Percentiles rank a stretch among this genome's conserved stretches.
Conservation (phyloP, 2,888 invertebrate species). For the Rhynchonema sp. region DNA sequence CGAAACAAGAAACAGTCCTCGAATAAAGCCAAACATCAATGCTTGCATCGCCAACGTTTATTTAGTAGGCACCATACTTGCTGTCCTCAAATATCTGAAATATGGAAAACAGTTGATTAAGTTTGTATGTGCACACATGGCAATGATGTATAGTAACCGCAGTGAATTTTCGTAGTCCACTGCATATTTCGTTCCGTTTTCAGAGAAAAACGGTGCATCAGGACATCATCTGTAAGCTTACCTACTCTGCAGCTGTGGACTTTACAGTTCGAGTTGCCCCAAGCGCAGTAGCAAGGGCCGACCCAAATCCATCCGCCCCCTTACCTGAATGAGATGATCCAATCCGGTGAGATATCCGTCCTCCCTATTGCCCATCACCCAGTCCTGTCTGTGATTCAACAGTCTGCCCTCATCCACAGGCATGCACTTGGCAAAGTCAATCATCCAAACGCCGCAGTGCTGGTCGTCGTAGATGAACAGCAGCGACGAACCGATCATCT, state of each 20-base stretch:
- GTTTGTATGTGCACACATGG: neutral
- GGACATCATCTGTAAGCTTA: no score
- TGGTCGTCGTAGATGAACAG: constrained; percentile 75
- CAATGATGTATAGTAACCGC: no score
- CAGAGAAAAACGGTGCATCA: no score
- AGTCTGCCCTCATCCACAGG: constrained; percentile 38
- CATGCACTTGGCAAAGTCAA: constrained; percentile 85
- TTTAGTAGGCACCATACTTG: no score
- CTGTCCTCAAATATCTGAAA: neutral
- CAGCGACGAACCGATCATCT: constrained; percentile 75
- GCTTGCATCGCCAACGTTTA: no score
- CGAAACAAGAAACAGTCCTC: no score
- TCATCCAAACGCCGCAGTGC: constrained; percentile 79
- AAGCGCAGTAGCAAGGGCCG: neutral
- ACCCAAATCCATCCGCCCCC: no score
- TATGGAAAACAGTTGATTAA: neutral
- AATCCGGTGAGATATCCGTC: constrained; percentile 81
- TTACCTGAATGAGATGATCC: constrained; percentile 63
- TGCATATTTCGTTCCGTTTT: no score
- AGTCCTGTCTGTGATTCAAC: constrained; percentile 56
- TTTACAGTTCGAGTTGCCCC: neutral
- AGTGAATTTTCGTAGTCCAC: no score
- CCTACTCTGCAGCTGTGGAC: no score
- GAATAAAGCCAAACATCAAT: no score
- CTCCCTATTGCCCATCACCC: constrained; percentile 86